Conservation (phyloP, 2,888 invertebrate genomes). For the Tupiocoris notatus region DNA sequence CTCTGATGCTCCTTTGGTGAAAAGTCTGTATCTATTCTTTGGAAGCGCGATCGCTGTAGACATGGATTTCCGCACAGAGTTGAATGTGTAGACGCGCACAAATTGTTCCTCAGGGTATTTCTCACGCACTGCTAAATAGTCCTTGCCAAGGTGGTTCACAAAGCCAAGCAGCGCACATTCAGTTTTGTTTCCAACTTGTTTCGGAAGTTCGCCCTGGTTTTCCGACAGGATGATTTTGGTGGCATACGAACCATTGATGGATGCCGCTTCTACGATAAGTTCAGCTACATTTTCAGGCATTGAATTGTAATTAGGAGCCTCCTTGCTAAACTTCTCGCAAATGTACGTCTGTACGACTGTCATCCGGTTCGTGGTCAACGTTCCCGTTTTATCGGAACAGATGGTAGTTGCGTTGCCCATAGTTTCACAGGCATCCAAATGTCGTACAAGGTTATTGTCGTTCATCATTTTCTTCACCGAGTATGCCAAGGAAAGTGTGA, state of each 20-base stretch:
- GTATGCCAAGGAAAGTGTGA: slow-evolving; percentile 63
- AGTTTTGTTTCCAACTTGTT: slow-evolving; percentile 67
- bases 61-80: slow-evolving; percentile 67
- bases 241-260: slow-evolving; percentile 63
- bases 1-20: slow-evolving; percentile 66
- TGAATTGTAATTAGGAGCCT: slow-evolving; percentile 56
- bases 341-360: slow-evolving; percentile 61
- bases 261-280: slow-evolving; percentile 57
- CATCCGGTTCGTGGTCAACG: slow-evolving; percentile 65
- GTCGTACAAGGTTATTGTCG: slow-evolving; percentile 64
- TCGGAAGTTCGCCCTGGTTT: slow-evolving; percentile 53
- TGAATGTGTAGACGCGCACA: slow-evolving; percentile 61
- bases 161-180: slow-evolving; percentile 66
- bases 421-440: slow-evolving; percentile 65
- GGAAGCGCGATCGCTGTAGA: slow-evolving; percentile 60
- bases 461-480: slow-evolving; percentile 65
- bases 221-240: slow-evolving; percentile 55
- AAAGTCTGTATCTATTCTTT: slow-evolving; percentile 59
- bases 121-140: slow-evolving; percentile 60
- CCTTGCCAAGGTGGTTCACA: slow-evolving; percentile 59
- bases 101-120: slow-evolving; percentile 60
- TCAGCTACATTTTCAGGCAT: slow-evolving; percentile 56
- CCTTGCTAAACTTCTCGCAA: slow-evolving; percentile 55
- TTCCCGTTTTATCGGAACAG: slow-evolving; percentile 68
- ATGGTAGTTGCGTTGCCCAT: slow-evolving; percentile 66